Conservation (phyloP, 2,888 invertebrate species). For the Cacoxenus indagator region DNA sequence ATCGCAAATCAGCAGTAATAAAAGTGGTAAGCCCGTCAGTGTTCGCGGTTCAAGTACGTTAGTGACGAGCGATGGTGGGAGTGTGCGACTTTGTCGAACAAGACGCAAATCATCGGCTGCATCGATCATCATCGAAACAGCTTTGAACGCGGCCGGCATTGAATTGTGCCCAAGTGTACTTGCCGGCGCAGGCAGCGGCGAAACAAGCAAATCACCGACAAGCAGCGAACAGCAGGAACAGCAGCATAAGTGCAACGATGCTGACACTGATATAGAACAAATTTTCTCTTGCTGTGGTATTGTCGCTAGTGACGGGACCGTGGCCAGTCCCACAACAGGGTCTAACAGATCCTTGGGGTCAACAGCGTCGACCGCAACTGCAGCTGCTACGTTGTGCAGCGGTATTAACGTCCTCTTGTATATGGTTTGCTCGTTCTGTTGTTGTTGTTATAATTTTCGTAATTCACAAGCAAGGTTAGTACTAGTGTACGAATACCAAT, state of each 20-base stretch:
- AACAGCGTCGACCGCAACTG: constrained; percentile 38
- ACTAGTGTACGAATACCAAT: background rate
- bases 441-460: constrained; percentile 67
- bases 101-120: constrained; percentile 60
- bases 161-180: constrained; percentile 38
- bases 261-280: background rate
- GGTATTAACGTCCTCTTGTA: constrained; percentile 66
- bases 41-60: constrained; percentile 23
- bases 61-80: constrained; percentile 8
- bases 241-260: too few species aligned
- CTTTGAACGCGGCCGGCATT: constrained; percentile 48
- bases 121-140: constrained; percentile 55
- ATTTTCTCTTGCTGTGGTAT: background rate
- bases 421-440: constrained; percentile 68
- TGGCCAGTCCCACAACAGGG: constrained; percentile 40
- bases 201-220: too few species aligned
- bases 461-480: constrained; percentile 66
- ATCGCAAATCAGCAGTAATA: constrained; percentile 24
- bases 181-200: constrained; percentile 10
- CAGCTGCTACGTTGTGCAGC: constrained; percentile 62
- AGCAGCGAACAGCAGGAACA: constrained; percentile 23
- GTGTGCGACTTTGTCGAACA: background rate
- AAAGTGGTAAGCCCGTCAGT: constrained; percentile 24
- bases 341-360: constrained; percentile 44
- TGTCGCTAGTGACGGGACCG: too few species aligned